Percentiles rank a stretch among this genome's conserved stretches.
These are phyloP conservation scores for Patiria pectinifera DNA, from an alignment of 53 echinoderm and acorn worm genomes.

Conservation along the genomic window DNA sequence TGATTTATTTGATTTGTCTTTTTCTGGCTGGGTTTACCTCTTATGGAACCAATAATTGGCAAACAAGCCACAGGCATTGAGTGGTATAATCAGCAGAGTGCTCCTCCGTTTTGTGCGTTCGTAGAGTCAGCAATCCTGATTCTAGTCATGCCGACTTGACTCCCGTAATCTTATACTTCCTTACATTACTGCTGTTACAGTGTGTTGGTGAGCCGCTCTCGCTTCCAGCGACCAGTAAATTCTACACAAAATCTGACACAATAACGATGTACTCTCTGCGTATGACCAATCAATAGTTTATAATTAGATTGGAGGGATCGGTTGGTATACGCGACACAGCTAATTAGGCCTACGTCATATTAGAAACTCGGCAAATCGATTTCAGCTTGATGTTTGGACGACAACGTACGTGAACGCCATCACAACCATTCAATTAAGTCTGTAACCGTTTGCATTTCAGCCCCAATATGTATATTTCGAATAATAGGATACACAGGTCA, in stretches of 20 bases:
- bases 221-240: too few species aligned
- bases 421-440: background rate
- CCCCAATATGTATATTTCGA: too few species aligned
- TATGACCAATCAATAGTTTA: background rate
- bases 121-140: too few species aligned
- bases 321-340: background rate
- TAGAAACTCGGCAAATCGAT: constrained; percentile 9
- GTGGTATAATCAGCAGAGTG: background rate
- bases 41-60: background rate
- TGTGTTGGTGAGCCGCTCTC: too few species aligned
- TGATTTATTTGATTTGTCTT: background rate
- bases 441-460: background rate
- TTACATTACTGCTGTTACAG: too few species aligned
- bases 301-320: background rate
- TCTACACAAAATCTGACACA: too few species aligned
- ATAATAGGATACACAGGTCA: too few species aligned
- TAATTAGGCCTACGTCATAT: constrained; percentile 8
- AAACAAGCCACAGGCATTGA: background rate
- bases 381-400: background rate
- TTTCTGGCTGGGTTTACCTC: background rate
- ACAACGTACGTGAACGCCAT: background rate
- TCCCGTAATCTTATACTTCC: too few species aligned
- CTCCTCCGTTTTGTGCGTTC: background rate
- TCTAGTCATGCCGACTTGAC: too few species aligned
- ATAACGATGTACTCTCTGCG: background rate